Conservation (phyloP, 2,888 invertebrate species). For the Clitarchus hookeri region DNA sequence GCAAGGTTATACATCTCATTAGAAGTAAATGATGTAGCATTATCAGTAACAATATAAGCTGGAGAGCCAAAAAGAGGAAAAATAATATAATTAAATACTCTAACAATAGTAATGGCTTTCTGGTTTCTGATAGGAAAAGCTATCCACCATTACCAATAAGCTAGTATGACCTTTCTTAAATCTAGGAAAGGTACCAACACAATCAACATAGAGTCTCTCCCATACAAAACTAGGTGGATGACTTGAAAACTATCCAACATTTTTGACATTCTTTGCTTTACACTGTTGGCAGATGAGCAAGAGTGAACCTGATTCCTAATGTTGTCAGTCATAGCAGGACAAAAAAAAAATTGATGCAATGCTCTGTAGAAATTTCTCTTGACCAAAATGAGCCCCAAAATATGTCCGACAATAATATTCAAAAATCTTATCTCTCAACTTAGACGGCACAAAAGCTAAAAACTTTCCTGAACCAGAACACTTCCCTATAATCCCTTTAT, state of each 20-base stretch:
- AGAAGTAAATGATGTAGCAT: not conserved
- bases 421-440: not conserved
- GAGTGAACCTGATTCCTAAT: not conserved
- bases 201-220: not conserved
- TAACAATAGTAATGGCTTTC: not conserved
- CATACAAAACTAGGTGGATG: not conserved
- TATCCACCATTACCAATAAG: not conserved
- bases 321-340: not conserved
- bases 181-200: not conserved
- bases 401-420: not conserved
- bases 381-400: not conserved
- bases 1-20: not conserved
- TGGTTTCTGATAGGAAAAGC: not conserved
- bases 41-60: not conserved
- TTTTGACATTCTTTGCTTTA: not conserved
- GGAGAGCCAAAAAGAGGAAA: not conserved
- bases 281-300: not conserved
- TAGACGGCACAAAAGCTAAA: not conserved
- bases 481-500: not conserved
- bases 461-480: not conserved
- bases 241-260: not conserved
- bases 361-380: not conserved
- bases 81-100: not conserved
- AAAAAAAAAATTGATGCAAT: not conserved
- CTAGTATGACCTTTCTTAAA: not conserved